These are phyloP conservation scores for Pelagia noctiluca DNA, from an alignment of 30 jellyfish, hydroid and myxozoan species.

Conservation along the genomic window DNA sequence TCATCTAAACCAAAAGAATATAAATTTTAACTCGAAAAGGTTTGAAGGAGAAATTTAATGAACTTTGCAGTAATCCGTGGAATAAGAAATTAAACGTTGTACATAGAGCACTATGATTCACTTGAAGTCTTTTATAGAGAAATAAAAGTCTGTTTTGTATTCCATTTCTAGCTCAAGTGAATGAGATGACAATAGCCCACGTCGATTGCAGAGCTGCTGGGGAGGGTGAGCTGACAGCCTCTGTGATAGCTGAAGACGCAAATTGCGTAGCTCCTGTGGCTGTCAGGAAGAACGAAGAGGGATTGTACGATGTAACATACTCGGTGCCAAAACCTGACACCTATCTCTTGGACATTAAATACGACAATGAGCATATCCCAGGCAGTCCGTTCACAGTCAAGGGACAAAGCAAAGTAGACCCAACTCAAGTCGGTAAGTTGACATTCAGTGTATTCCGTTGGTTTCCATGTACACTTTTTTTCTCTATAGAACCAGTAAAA, in stretches of 20 bases:
- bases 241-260: constrained; percentile 65
- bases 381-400: constrained; percentile 94
- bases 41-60: too few species aligned
- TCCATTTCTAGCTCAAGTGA: constrained; percentile 65
- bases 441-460: background rate
- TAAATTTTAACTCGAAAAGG: too few species aligned
- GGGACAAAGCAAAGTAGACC: constrained; percentile 71
- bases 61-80: too few species aligned
- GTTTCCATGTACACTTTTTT: too few species aligned
- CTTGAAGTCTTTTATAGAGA: background rate
- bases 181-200: constrained; percentile 56
- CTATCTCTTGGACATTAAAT: constrained; percentile 58
- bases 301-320: constrained; percentile 77
- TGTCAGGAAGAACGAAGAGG: constrained; percentile 75
- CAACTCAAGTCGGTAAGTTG: constrained; percentile 78
- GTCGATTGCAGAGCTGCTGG: constrained; percentile 89
- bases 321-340: constrained; percentile 84
- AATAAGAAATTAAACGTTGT: background rate
- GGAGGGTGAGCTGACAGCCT: constrained; percentile 81
- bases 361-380: constrained; percentile 81
- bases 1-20: too few species aligned
- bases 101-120: background rate
- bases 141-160: background rate
- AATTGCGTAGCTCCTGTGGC: constrained; percentile 44
- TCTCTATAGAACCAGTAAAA: too few species aligned